Percentiles rank a stretch among this genome's conserved stretches.
phyloP scores from a whole-genome alignment of 1,140 invertebrate genomes.

The Dendrolimus kikuchii region DNA sequence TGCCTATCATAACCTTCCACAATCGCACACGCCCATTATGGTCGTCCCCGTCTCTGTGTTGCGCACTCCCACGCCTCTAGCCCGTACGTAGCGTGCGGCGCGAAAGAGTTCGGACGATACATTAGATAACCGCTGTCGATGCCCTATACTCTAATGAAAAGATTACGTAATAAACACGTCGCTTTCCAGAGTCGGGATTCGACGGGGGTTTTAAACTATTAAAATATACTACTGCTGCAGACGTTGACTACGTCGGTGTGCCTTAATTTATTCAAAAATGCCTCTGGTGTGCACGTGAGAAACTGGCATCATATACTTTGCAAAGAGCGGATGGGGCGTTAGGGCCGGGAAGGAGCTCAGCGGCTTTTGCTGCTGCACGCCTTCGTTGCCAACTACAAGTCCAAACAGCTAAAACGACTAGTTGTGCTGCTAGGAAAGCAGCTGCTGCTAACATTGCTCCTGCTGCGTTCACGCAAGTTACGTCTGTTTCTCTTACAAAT shows the following conservation, averaged over 20 bases:
- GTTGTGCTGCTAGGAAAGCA: constrained; percentile 86
- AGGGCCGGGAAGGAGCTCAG: constrained; percentile 62
- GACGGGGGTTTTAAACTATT: constrained; percentile 62
- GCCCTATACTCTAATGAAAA: constrained; percentile 41
- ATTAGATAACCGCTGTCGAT: constrained; percentile 59
- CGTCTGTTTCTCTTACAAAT: constrained; percentile 71
- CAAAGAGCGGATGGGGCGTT: constrained; percentile 80
- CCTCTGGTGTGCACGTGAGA: constrained; percentile 80
- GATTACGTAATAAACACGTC: constrained; percentile 23
- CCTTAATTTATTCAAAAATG: constrained; percentile 78
- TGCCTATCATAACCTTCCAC: constrained; percentile 49
- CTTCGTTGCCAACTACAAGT: constrained; percentile 87
- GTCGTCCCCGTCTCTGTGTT: constrained; percentile 69
- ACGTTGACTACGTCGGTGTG: constrained; percentile 53
- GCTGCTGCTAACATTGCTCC: constrained; percentile 87
- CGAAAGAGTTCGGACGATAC: constrained; percentile 41
- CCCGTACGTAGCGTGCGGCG: constrained; percentile 39
- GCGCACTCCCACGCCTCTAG: constrained; percentile 29
- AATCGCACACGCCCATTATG: constrained; percentile 48
- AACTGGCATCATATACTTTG: constrained; percentile 89
- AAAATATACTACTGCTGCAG: constrained; percentile 65
- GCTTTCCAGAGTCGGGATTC: constrained; percentile 45
- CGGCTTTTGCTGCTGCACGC: constrained; percentile 74
- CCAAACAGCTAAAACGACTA: constrained; percentile 87
- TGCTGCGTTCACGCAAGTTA: constrained; percentile 81